Percentiles rank a stretch among this genome's conserved stretches.
These are phyloP conservation scores for Microplitis mediator DNA, from an alignment of 1,140 invertebrate genomes.

Conservation along the genomic window DNA sequence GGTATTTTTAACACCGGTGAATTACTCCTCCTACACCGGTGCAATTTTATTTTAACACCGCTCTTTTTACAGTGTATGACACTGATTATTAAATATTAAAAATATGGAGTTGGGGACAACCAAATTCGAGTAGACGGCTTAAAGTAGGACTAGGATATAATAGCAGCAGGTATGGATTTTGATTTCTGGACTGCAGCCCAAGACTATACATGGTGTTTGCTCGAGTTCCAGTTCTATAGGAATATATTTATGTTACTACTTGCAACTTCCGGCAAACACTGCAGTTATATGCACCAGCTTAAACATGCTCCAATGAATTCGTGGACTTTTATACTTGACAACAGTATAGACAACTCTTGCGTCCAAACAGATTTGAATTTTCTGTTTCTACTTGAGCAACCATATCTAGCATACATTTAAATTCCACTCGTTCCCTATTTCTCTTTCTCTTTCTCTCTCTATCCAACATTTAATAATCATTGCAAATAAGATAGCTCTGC, in stretches of 20 bases:
- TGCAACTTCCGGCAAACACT: conserved; percentile 25
- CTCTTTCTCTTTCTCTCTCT: not conserved
- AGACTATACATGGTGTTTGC: not conserved
- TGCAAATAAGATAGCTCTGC: not conserved
- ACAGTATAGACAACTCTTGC: not conserved
- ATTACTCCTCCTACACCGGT: too few relatives aligned
- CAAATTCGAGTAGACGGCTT: too few relatives aligned
- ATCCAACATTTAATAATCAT: conserved; percentile 21
- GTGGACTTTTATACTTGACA: conserved; percentile 12
- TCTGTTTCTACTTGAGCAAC: not conserved
- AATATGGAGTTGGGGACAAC: too few relatives aligned
- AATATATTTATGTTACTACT: conserved; percentile 30
- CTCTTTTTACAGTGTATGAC: too few relatives aligned
- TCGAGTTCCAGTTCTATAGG: not conserved
- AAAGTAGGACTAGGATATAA: too few relatives aligned
- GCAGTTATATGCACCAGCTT: conserved; percentile 12
- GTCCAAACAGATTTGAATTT: conserved; percentile 15
- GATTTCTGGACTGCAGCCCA: too few relatives aligned
- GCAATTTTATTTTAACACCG: too few relatives aligned
- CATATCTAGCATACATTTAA: not conserved
- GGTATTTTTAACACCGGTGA: too few relatives aligned
- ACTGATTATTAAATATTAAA: too few relatives aligned
- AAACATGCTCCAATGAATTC: conserved; percentile 8
- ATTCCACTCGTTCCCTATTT: not conserved
- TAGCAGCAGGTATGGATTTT: too few relatives aligned